A percentile compares a stretch with the other conserved stretches of the same genome.
These are phyloP conservation scores for Muschampia plurimacula DNA, from an alignment of 2,888 invertebrate species.

Conservation along the genomic window DNA sequence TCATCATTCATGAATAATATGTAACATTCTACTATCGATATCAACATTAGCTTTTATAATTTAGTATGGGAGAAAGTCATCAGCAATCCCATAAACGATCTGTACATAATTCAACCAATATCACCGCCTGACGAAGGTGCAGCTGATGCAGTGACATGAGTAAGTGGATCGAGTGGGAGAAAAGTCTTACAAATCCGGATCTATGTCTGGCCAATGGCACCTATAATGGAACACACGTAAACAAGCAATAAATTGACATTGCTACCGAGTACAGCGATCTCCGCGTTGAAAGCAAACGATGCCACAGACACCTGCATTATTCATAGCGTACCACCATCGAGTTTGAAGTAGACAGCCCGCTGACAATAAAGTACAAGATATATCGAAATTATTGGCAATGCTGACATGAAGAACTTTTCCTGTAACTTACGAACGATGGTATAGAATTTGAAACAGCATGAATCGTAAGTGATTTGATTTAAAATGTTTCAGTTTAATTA, in stretches of 20 bases:
- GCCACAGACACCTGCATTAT: conserved; percentile 57
- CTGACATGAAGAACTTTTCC: conserved; percentile 30
- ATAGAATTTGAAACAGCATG: no score
- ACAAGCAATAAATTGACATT: conserved; percentile 58
- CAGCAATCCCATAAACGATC: conserved; percentile 10
- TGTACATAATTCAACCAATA: conserved; percentile 23
- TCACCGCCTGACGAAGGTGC: conserved; percentile 11
- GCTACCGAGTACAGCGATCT: conserved; percentile 46
- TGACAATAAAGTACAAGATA: conserved; percentile 33
- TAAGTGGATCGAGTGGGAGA: conserved; percentile 31
- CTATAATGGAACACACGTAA: conserved; percentile 51
- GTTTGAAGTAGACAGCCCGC: conserved; percentile 25
- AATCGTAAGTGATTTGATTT: no score
- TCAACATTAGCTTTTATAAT: not conserved
- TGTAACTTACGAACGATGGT: not conserved
- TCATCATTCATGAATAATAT: not conserved
- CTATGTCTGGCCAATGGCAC: conserved; percentile 37
- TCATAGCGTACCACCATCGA: conserved; percentile 51
- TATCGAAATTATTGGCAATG: conserved; percentile 35
- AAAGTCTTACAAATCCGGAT: conserved; percentile 47
- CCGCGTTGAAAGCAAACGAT: conserved; percentile 58
- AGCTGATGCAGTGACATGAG: conserved; percentile 27
- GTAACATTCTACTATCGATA: not conserved
- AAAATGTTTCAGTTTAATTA: no score
- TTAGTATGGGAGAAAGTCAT: not conserved